Percentiles rank a stretch among this genome's conserved stretches.
Evolutionary conservation across 2,113 vertebrate genomes (phyloP).

Genomic region (Bufo gargarizans): DNA sequence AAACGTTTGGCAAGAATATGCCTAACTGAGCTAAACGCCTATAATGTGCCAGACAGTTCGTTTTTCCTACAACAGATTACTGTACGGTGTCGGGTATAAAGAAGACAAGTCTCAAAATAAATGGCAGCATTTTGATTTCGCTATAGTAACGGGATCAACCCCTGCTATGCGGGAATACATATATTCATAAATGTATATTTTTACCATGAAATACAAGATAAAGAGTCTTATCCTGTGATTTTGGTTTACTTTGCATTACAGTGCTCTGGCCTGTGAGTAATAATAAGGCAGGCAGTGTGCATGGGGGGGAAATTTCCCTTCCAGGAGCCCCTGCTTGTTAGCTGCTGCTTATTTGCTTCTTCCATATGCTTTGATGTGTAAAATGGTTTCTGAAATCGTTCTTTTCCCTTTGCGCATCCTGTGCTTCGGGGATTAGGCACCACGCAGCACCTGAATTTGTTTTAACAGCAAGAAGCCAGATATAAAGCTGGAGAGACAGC

Average conservation of each 20-base stretch:
- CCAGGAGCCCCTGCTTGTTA: not conserved
- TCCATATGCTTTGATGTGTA: conserved; percentile 36
- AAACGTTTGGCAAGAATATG: too few relatives aligned
- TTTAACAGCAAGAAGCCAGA: conserved; percentile 17
- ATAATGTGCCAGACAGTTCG: too few relatives aligned
- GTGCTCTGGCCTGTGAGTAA: not conserved
- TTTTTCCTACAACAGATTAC: too few relatives aligned
- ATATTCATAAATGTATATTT: not conserved
- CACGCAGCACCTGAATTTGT: conserved; percentile 17
- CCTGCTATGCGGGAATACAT: too few relatives aligned
- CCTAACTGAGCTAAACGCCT: too few relatives aligned
- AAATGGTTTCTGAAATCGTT: conserved; percentile 13
- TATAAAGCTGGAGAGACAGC: not conserved
- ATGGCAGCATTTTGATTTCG: too few relatives aligned
- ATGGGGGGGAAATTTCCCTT: not conserved
- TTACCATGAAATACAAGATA: not conserved
- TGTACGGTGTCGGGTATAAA: too few relatives aligned
- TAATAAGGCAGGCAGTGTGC: not conserved
- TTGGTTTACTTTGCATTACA: not conserved
- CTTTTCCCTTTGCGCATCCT: not conserved
- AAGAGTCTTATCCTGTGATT: not conserved
- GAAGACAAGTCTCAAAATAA: too few relatives aligned
- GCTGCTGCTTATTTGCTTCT: not conserved
- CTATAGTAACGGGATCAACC: too few relatives aligned
- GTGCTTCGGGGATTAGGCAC: conserved; percentile 19